These are phyloP conservation scores for Poeciliopsis occidentalis DNA, from an alignment of 2,113 vertebrate genomes.

Conservation along the genomic window DNA sequence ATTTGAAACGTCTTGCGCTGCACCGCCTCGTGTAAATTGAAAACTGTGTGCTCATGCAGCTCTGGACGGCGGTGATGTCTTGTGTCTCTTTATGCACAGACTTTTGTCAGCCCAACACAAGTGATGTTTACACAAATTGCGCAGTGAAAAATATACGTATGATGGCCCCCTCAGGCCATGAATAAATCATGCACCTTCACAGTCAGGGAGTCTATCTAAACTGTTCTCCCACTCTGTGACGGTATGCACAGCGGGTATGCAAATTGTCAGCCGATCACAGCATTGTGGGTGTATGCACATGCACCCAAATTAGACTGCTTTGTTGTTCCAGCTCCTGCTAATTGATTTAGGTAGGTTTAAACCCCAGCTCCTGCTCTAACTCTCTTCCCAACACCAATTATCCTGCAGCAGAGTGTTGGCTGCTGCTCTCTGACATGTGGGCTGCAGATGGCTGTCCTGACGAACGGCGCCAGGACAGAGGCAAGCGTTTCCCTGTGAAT, in stretches of 20 bases:
- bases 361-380: constrained; percentile 18
- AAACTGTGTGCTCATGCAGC: constrained; percentile 17
- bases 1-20: constrained; percentile 5
- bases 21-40: neutral
- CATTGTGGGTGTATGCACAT: constrained; percentile 9
- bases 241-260: constrained; percentile 17
- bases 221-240: constrained; percentile 6
- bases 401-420: constrained; percentile 58
- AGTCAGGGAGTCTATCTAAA: constrained; percentile 44
- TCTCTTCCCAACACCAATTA: constrained; percentile 52
- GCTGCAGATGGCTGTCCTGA: constrained; percentile 61
- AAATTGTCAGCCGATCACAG: constrained; percentile 31
- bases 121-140: constrained; percentile 62
- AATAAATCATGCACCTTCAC: constrained; percentile 59
- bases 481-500: constrained; percentile 49
- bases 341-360: constrained; percentile 56
- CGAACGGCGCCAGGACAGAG: constrained; percentile 53
- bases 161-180: constrained; percentile 42
- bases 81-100: constrained; percentile 41
- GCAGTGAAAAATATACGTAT: constrained; percentile 54
- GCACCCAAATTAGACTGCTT: constrained; percentile 27
- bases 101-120: constrained; percentile 61
- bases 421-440: constrained; percentile 57
- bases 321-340: constrained; percentile 43
- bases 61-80: constrained; percentile 1